Conservation (phyloP, 2,797 vertebrate species). For the Falco concolor region DNA sequence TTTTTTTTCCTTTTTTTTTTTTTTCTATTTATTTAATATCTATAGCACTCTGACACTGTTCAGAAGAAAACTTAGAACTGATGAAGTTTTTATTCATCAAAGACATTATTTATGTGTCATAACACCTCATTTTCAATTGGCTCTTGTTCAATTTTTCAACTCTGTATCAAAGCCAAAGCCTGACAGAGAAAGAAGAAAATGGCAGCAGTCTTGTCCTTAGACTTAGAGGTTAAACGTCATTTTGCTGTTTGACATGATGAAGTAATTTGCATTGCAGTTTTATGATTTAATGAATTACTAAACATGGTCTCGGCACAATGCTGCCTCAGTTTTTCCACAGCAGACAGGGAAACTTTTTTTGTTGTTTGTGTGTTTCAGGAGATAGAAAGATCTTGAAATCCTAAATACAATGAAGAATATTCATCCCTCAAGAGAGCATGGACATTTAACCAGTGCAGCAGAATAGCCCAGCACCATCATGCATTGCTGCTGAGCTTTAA, state of each 20-base stretch:
- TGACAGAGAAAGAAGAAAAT: background rate
- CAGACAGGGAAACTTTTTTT: background rate
- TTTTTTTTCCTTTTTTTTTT: background rate
- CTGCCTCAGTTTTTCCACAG: background rate
- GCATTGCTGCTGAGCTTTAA: background rate
- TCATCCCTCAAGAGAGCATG: background rate
- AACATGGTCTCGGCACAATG: background rate
- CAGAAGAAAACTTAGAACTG: background rate
- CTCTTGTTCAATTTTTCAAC: background rate
- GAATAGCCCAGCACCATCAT: background rate
- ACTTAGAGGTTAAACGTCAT: background rate
- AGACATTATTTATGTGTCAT: background rate
- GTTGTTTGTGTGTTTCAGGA: background rate
- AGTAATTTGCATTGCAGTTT: background rate
- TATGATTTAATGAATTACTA: background rate
- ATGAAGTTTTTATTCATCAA: background rate
- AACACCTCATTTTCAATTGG: background rate
- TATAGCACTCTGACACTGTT: background rate
- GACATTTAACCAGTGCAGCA: background rate
- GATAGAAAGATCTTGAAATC: background rate
- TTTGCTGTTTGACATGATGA: background rate
- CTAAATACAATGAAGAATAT: background rate
- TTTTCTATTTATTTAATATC: background rate
- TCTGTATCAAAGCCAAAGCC: background rate
- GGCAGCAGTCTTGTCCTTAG: background rate